Evolutionary conservation across 2,113 vertebrate genomes (phyloP).

Genomic region (Thalassarche chlororhynchos): DNA sequence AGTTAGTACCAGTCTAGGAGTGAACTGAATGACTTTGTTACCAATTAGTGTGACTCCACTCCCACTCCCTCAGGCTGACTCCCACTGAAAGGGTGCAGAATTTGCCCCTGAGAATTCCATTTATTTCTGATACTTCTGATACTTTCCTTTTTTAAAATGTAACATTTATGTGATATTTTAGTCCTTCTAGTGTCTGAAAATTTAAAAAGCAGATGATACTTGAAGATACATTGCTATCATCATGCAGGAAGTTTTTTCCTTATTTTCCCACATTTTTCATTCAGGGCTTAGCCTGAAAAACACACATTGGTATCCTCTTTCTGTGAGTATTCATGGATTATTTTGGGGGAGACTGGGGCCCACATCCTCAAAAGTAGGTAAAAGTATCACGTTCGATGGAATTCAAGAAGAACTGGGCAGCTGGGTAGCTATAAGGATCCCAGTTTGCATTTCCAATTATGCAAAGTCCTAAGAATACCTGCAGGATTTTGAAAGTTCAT

Average conservation of each 20-base stretch:
- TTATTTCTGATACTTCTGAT: conserved; percentile 34
- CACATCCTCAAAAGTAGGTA: not conserved
- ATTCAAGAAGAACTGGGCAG: not conserved
- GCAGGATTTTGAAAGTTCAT: not conserved
- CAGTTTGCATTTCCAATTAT: not conserved
- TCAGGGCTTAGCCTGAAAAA: not conserved
- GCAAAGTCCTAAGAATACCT: not conserved
- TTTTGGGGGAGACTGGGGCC: not conserved
- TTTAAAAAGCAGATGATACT: conserved; percentile 40
- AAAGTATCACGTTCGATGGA: not conserved
- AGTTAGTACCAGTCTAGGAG: conserved; percentile 1
- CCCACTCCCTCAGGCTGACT: conserved; percentile 11
- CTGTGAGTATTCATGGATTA: not conserved
- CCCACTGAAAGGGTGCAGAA: conserved; percentile 17
- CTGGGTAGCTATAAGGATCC: not conserved
- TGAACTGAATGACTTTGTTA: conserved; percentile 13
- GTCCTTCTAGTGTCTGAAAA: conserved; percentile 44
- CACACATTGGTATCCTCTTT: not conserved
- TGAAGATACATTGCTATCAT: conserved; percentile 5
- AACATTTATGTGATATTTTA: conserved; percentile 50
- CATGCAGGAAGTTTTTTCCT: not conserved
- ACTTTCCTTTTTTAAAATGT: conserved; percentile 41
- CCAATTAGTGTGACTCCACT: conserved; percentile 1
- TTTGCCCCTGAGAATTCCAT: conserved; percentile 12
- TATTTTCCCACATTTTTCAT: not conserved